phyloP scores from a whole-genome alignment of 2,888 invertebrate species.

The Limnephilus lunatus region DNA sequence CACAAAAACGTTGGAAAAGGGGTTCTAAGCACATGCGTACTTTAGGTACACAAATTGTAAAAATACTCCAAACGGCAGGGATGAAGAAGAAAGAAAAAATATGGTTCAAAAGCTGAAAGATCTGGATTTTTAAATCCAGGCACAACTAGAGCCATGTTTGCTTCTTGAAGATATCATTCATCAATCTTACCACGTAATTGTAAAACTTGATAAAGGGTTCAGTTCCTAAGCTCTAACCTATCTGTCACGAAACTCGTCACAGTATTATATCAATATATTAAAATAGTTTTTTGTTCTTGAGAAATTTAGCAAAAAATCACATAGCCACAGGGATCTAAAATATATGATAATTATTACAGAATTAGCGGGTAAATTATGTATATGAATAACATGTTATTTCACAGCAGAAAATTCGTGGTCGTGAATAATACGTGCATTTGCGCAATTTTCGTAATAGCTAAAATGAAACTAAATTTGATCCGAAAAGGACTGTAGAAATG shows the following conservation, averaged over 20 bases:
- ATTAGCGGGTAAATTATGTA: not conserved
- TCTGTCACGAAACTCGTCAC: not conserved
- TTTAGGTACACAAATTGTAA: too few relatives aligned
- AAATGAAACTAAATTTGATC: not conserved
- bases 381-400: not conserved
- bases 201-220: too few relatives aligned
- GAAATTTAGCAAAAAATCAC: not conserved
- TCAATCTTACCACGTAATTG: too few relatives aligned
- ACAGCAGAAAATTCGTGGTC: not conserved
- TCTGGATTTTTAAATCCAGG: too few relatives aligned
- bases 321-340: not conserved
- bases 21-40: not conserved
- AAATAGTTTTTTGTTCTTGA: not conserved
- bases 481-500: not conserved
- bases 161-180: too few relatives aligned
- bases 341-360: not conserved
- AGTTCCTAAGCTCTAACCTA: not conserved
- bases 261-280: not conserved
- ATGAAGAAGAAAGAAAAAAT: too few relatives aligned
- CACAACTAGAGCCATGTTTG: too few relatives aligned
- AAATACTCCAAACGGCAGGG: too few relatives aligned
- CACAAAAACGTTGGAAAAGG: not conserved
- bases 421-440: not conserved
- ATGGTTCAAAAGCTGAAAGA: too few relatives aligned
- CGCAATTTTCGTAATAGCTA: not conserved